A percentile compares a stretch with the other conserved stretches of the same genome.
These are phyloP conservation scores for Athalia circularis DNA, from an alignment of 2,888 invertebrate genomes.

Conservation along the genomic window DNA sequence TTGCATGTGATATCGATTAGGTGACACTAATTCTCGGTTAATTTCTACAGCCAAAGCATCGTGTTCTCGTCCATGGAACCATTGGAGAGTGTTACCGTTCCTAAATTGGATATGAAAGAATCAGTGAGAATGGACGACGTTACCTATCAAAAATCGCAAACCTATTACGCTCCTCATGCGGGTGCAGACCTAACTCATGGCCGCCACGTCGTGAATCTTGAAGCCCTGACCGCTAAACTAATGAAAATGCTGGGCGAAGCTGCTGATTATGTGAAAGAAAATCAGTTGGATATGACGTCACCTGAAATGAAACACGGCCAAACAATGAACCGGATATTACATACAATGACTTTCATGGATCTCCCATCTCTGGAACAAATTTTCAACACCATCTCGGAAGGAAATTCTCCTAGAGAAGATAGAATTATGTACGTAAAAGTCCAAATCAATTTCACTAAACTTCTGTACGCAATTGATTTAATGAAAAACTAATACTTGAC, in stretches of 20 bases:
- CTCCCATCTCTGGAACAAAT: conserved; percentile 64
- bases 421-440: conserved; percentile 57
- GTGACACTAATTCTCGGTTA: neutral
- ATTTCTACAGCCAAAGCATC: conserved; percentile 68
- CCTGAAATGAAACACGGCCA: conserved; percentile 68
- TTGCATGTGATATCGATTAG: neutral
- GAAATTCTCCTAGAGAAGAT: conserved; percentile 53
- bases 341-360: conserved; percentile 66
- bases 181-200: conserved; percentile 68
- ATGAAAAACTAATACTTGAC: conserved; percentile 1
- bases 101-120: conserved; percentile 51
- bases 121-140: conserved; percentile 58
- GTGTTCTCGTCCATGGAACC: conserved; percentile 60
- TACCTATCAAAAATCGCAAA: conserved; percentile 59
- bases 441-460: neutral
- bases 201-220: conserved; percentile 63
- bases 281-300: conserved; percentile 65
- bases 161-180: conserved; percentile 53
- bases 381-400: conserved; percentile 53
- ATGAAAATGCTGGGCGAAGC: conserved; percentile 67
- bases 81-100: conserved; percentile 51
- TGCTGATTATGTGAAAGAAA: conserved; percentile 67
- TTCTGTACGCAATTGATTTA: neutral
- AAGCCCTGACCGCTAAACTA: conserved; percentile 59
- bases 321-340: conserved; percentile 67